phyloP scores from a whole-genome alignment of 1,140 invertebrate genomes.

The Littorina saxatilis region DNA sequence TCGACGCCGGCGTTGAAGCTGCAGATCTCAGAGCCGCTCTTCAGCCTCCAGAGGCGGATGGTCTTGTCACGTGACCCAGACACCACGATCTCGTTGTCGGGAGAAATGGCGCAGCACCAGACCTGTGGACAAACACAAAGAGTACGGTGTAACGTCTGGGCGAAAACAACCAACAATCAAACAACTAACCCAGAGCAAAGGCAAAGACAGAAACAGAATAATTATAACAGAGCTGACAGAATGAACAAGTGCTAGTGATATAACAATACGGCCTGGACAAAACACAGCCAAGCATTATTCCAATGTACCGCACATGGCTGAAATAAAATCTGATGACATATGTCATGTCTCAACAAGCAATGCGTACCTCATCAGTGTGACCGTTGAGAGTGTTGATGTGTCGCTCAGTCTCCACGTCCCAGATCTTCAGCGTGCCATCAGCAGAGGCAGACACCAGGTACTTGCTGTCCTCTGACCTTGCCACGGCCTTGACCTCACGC shows the following conservation, averaged over 20 bases:
- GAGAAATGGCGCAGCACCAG: conserved; percentile 71
- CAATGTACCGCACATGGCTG: too few relatives aligned
- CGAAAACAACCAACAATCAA: neutral
- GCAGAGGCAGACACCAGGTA: conserved; percentile 73
- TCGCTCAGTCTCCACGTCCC: conserved; percentile 71
- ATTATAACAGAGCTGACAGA: too few relatives aligned
- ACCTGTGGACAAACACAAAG: conserved; percentile 59
- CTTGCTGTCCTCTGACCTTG: conserved; percentile 68
- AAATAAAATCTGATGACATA: too few relatives aligned
- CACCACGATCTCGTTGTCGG: conserved; percentile 73
- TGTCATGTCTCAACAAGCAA: too few relatives aligned
- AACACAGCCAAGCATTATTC: too few relatives aligned
- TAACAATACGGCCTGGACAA: too few relatives aligned
- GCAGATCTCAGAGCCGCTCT: conserved; percentile 70
- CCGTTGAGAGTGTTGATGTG: conserved; percentile 68
- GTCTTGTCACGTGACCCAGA: conserved; percentile 74
- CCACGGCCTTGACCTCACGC: conserved; percentile 70
- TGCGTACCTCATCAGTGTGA: conserved; percentile 73
- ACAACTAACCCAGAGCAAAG: neutral
- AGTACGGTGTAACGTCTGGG: too few relatives aligned
- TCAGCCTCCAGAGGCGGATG: conserved; percentile 73
- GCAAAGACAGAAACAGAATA: neutral
- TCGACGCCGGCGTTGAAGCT: conserved; percentile 73
- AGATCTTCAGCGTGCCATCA: conserved; percentile 73
- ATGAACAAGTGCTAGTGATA: too few relatives aligned